Evolutionary conservation across 2,797 vertebrate species (phyloP).

Genomic region (Helostoma temminkii): DNA sequence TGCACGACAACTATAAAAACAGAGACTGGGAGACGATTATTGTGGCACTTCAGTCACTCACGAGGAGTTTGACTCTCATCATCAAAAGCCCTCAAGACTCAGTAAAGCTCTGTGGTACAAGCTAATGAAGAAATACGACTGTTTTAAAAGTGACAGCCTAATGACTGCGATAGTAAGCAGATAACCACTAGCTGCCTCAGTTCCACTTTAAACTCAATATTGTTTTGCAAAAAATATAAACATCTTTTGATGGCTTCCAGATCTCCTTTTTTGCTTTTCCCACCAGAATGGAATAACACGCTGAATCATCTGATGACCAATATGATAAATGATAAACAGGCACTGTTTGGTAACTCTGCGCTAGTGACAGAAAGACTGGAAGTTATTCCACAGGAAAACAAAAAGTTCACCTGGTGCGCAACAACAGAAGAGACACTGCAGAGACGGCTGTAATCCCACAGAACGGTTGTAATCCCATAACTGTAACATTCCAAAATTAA

Average conservation of each 20-base stretch:
- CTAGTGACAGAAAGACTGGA: constrained; percentile 11
- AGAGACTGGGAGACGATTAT: constrained; percentile 19
- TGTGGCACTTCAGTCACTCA: constrained; percentile 21
- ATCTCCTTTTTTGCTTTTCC: constrained; percentile 4
- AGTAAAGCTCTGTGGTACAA: constrained; percentile 32
- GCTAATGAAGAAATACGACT: constrained; percentile 62
- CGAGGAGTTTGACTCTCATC: constrained; percentile 25
- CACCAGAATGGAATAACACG: constrained; percentile 20
- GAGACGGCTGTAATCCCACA: not conserved
- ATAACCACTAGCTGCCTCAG: constrained; percentile 45
- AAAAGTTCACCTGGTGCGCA: constrained; percentile 8
- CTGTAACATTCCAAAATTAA: too few species aligned
- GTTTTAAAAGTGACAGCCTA: constrained; percentile 55
- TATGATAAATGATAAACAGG: constrained; percentile 29
- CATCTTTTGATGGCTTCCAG: constrained; percentile 59
- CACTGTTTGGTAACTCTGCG: constrained; percentile 8
- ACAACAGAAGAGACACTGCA: constrained; percentile 2
- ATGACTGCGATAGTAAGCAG: constrained; percentile 38
- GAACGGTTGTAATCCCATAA: too few species aligned
- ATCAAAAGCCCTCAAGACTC: constrained; percentile 45
- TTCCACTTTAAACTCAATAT: constrained; percentile 42
- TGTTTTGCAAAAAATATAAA: constrained; percentile 63
- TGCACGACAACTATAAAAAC: constrained; percentile 16
- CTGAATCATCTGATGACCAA: constrained; percentile 36
- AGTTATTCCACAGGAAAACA: constrained; percentile 3